A percentile compares a stretch with the other conserved stretches of the same genome.
These are phyloP conservation scores for Muscicapa comitata DNA, from an alignment of 2,797 vertebrate genomes.

Conservation along the genomic window DNA sequence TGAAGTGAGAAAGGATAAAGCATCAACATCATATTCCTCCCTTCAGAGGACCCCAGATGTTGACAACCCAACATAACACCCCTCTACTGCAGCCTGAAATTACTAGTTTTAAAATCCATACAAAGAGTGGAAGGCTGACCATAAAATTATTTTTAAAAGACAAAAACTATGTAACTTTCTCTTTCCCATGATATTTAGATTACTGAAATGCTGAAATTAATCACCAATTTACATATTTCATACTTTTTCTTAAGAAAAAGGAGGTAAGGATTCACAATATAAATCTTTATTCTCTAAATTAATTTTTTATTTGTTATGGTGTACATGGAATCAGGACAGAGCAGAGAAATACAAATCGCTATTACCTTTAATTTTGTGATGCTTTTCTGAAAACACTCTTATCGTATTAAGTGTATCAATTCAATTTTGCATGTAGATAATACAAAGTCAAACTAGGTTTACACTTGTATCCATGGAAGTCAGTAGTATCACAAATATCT, in stretches of 20 bases:
- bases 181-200: not conserved
- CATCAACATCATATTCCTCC: not conserved
- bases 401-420: not conserved
- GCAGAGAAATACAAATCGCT: not conserved
- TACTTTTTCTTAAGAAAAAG: not conserved
- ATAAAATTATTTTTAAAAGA: not conserved
- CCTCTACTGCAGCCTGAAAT: not conserved
- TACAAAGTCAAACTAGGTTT: not conserved
- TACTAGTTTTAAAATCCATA: too few relatives aligned
- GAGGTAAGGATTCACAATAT: not conserved
- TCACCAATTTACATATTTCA: not conserved
- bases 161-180: not conserved
- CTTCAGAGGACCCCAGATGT: not conserved
- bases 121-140: not conserved
- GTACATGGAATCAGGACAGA: not conserved
- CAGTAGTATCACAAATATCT: not conserved
- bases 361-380: not conserved
- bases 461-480: not conserved
- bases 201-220: not conserved
- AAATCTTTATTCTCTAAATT: not conserved
- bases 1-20: not conserved
- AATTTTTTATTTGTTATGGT: not conserved
- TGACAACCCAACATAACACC: not conserved
- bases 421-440: not conserved
- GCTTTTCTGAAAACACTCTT: not conserved